Evolutionary conservation across 2,113 vertebrate genomes (phyloP).

Genomic region (Dolichotis patagonum): DNA sequence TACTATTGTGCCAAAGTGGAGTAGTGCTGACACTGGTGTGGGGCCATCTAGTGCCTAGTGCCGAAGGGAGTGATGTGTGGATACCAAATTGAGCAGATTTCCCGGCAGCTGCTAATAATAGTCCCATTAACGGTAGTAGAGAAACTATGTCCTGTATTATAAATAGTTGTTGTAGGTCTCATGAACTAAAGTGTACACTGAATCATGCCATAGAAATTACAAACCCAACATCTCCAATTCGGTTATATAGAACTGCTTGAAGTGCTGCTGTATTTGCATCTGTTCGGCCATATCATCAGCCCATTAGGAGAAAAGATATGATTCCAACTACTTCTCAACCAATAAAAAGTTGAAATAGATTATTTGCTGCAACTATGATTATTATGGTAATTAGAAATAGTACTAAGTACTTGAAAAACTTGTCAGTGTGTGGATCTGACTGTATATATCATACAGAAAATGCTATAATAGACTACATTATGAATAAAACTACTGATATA

Average conservation of each 20-base stretch:
- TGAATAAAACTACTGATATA: too few species aligned
- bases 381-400: too few species aligned
- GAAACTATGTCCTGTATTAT: accelerated
- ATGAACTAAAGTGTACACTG: accelerated
- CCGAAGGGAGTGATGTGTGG: background rate
- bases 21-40: background rate
- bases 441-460: too few species aligned
- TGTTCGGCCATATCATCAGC: accelerated
- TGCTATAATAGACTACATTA: too few species aligned
- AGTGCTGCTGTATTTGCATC: background rate
- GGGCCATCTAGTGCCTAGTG: background rate
- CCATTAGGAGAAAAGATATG: too few species aligned
- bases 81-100: background rate
- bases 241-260: background rate
- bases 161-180: background rate
- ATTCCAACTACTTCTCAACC: too few species aligned
- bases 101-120: background rate
- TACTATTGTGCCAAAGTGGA: background rate
- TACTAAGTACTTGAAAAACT: too few species aligned
- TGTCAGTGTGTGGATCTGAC: too few species aligned
- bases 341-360: too few species aligned
- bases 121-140: background rate
- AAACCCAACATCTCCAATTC: background rate
- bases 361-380: too few species aligned
- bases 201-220: background rate